These are phyloP conservation scores for Pterophyllum scalare DNA, from an alignment of 2,113 vertebrate genomes.

Conservation along the genomic window DNA sequence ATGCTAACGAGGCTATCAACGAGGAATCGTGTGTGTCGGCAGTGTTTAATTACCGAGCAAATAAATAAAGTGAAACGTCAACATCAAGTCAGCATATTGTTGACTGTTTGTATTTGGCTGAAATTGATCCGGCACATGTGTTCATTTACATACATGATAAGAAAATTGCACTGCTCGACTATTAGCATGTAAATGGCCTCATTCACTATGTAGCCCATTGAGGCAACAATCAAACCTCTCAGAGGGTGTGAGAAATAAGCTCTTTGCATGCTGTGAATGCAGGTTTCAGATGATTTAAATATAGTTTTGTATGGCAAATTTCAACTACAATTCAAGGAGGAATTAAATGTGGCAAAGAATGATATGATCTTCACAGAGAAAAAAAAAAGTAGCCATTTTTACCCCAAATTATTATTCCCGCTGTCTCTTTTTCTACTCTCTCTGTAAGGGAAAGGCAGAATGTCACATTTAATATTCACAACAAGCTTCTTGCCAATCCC, in stretches of 20 bases:
- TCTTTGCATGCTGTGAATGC: constrained; percentile 5
- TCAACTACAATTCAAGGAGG: constrained; percentile 1
- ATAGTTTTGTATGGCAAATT: constrained; percentile 21
- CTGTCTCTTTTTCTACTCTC: constrained; percentile 6
- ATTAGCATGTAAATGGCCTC: constrained; percentile 75
- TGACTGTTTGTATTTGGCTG: constrained; percentile 65
- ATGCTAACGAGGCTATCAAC: constrained; percentile 72
- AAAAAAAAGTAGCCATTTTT: constrained; percentile 19
- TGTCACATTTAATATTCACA: constrained; percentile 79
- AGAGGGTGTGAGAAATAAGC: constrained; percentile 22
- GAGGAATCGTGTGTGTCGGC: constrained; percentile 66
- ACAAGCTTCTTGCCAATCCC: constrained; percentile 61
- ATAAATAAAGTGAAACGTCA: constrained; percentile 70
- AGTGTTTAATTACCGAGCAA: constrained; percentile 75
- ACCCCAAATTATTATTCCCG: constrained; percentile 46
- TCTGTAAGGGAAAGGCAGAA: constrained; percentile 59
- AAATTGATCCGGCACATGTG: constrained; percentile 53
- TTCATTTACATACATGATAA: constrained; percentile 77
- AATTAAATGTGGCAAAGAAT: constrained; percentile 4
- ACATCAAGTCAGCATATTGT: constrained; percentile 74
- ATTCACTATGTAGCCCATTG: constrained; percentile 45
- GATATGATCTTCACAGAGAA: constrained; percentile 2
- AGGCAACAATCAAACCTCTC: constrained; percentile 59
- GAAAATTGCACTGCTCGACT: constrained; percentile 54
- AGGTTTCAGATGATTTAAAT: constrained; percentile 38